Evolutionary conservation across 1,140 invertebrate genomes (phyloP).

Genomic region (Lepeophtheirus salmonis): DNA sequence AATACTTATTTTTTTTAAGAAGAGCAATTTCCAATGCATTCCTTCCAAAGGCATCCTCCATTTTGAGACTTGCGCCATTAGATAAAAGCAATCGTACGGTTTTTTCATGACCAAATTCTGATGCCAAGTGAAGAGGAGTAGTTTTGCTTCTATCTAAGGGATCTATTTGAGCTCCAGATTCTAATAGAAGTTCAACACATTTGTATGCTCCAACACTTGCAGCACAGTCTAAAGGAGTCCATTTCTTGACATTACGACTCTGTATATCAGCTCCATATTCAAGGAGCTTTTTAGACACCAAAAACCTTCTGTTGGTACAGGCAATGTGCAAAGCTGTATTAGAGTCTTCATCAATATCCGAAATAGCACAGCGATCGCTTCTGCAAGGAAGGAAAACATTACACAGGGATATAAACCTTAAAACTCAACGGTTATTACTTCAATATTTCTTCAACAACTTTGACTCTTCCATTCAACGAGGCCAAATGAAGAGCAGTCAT

Average conservation of each 20-base stretch:
- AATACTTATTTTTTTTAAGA: constrained; percentile 21
- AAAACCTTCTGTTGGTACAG: constrained; percentile 25
- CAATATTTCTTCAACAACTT: constrained; percentile 17
- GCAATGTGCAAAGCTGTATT: constrained; percentile 34
- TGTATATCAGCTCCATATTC: constrained; percentile 31
- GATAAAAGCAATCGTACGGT: constrained; percentile 56
- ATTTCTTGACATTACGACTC: constrained; percentile 30
- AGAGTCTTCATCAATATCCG: constrained; percentile 26
- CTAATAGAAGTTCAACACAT: constrained; percentile 27
- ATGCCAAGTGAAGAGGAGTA: constrained; percentile 83
- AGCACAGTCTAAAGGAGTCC: constrained; percentile 35
- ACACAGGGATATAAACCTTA: background rate
- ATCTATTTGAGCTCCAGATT: constrained; percentile 24
- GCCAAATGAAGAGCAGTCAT: constrained; percentile 33
- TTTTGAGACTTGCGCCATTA: constrained; percentile 43
- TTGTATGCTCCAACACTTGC: constrained; percentile 30
- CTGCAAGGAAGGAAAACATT: background rate
- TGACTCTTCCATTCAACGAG: constrained; percentile 29
- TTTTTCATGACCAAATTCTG: constrained; percentile 58
- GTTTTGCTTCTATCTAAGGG: constrained; percentile 28
- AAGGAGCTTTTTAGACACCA: constrained; percentile 27
- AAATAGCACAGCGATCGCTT: constrained; percentile 22
- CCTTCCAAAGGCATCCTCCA: constrained; percentile 26
- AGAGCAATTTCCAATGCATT: constrained; percentile 34
- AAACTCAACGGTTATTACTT: background rate